Evolutionary conservation across 2,113 vertebrate genomes (phyloP).

Genomic region (Lipotes vexillifer): DNA sequence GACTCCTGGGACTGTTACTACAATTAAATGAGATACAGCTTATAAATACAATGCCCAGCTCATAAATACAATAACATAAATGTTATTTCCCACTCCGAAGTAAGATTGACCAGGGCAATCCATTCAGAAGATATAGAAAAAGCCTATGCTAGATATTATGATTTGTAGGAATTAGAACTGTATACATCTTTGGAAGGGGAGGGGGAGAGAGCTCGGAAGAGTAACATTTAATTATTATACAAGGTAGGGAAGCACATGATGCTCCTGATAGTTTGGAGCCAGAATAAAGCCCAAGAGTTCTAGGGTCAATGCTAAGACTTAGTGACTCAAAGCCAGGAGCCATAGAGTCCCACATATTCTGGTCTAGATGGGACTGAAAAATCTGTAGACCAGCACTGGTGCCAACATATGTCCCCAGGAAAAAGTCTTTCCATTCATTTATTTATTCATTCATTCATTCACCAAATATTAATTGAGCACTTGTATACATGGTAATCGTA

Average conservation of each 20-base stretch:
- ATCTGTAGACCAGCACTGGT: not conserved
- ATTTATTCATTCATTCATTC: not conserved
- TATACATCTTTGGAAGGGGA: not conserved
- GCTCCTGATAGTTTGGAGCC: not conserved
- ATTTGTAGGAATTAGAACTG: not conserved
- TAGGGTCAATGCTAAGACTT: not conserved
- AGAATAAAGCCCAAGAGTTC: not conserved
- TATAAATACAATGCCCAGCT: not conserved
- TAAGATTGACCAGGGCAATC: not conserved
- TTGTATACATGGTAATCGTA: not conserved
- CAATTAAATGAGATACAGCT: not conserved
- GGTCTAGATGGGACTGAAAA: not conserved
- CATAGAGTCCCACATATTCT: not conserved
- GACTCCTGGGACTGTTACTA: not conserved
- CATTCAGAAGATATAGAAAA: not conserved
- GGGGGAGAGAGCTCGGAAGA: not conserved
- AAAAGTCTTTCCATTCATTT: not conserved
- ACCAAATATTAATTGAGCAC: not conserved
- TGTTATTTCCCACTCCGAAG: not conserved
- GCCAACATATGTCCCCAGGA: not conserved
- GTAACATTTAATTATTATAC: not conserved
- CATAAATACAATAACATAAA: not conserved
- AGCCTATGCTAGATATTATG: not conserved
- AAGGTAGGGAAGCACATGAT: not conserved
- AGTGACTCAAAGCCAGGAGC: not conserved